Base-by-base conservation (phyloP, 2,113 vertebrate species). In the Seriola dumerili region DNA sequence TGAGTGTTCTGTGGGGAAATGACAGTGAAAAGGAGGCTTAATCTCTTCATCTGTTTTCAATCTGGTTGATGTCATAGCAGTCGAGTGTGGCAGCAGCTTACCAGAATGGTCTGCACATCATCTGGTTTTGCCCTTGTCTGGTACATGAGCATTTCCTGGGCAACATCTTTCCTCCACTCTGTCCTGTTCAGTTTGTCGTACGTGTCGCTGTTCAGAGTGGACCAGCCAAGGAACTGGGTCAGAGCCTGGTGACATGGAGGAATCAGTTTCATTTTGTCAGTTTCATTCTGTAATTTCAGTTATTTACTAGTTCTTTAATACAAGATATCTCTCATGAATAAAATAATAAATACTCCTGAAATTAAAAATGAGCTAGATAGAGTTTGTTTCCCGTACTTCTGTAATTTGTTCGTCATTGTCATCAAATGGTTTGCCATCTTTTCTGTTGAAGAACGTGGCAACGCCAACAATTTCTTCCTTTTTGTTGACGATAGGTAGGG, bases 391-490 rank as follows among this genome's bases (percentile, higher is more conserved):
- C 7, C 57, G 0, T 58, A 97, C 98, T 94, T 99, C 97, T 83
- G 92, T 97, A 57, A 99, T 96, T 89, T 97, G 96, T 78, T 99
- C 97, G 55, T 99, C 98, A 29, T 96, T 95, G 52, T 98, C 97
- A 0, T 99, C 97, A 38, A 99, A 99, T 29, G 98, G 96, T 81
- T 95, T 97, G 71, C 96, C 97, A 17, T 98, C 98, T 84, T 95
- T 96, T 74, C 97, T 95, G 72, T 99, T 99, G 88, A 95, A 99
- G 93, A 99, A 99, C 0, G 97, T 99, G 46, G 96, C 97, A 14
- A 99, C 94, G 9, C 97, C 97, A 61, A 99, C 97, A 40, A 98
- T 97, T 92, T 99, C 97, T 94, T 99, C 98, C 84, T 98, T 99
- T 92, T 97, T 99, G 94, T 99, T 99, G 83, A 98, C 97, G 69